Evolutionary conservation across 1,140 invertebrate genomes (phyloP), one percentile per base, ranked within the genome.

Genomic region (Aleiodes sp.): DNA sequence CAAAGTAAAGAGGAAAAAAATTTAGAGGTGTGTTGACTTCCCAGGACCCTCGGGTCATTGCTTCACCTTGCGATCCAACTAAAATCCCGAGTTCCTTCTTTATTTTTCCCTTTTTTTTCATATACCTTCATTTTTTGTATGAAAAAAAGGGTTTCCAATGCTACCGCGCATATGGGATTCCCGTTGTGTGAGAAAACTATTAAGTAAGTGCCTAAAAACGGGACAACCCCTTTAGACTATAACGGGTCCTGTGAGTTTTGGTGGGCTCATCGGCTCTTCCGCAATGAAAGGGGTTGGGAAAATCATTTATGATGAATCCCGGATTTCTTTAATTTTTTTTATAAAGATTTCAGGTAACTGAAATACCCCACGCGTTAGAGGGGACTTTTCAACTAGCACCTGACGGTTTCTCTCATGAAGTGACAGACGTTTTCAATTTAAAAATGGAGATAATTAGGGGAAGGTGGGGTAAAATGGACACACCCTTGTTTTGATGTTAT

Each of bases 141-240:
- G 26, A 52, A 52, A 46, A 41, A 52, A 52, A 52, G 46, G 46
- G 46, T 52, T 52, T 52, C 46, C 9, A 52, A n/a, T n/a, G n/a
- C 46, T 10, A 52, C 46, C 26, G 46, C 6, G 46, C 46, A 52
- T 52, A 52, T 52, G 46, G 46, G 46, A 52, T 52, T 52, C 46
- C 46, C 46, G 12, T 35, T 56, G 61, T 63, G 70, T 63, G 56
- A 71, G 37, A 72, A 72, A 65, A 69, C 62, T 39, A 67, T 67
- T 68, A 68, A 33, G 33, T 57, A 70, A 68, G 57, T 10, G 65
- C 24, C 39, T 4, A 65, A 52, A 28, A 43, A 66, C 16, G 64
- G 41, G 65, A 71, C 35, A 68, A 24, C 35, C 70, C 70, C 70
- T 68, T 68, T 71, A 24, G 70, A 68, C 65, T 68, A 65, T 65